Base-by-base conservation (phyloP, 2,888 invertebrate species). In the Bombylius major region DNA sequence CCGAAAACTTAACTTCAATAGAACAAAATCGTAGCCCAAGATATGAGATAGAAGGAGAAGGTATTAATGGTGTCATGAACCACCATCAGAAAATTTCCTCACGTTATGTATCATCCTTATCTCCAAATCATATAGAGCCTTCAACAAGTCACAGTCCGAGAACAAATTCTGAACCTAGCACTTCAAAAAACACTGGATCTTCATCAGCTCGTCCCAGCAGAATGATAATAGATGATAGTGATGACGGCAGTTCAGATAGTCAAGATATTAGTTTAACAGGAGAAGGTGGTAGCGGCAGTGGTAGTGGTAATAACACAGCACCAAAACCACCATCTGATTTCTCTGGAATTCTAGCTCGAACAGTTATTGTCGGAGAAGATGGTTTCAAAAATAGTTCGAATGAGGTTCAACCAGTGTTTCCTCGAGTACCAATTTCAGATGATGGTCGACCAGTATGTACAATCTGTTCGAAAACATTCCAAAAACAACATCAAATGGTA, bases 401-500 rank as follows among this genome's bases (percentile, higher is more conserved):
- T 50, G 66, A 66, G 59, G 66, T 66, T 11, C 63, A 65, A 52
- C 65, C 78, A 5, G 78, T 77, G 64, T 73, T 79, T 48, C 77
- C 78, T 7, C 76, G 79, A 6, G 71, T 78, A 61, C 78, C 84
- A 12, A 79, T 63, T 12, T 56, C 82, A 68, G 85, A 86, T 66
- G 87, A 88, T 66, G 87, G 86, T 0, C 81, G 86, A 55, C 83
- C 87, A 63, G 82, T 86, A 42, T 93, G 92, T 67, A 82, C 81
- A 56, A 86, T 95, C 67, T 97, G 97, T 75, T 85, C 87, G 63
- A 94, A 95, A 75, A 86, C 87, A 54, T 97, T 97, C 75, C 88
- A 86, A 60, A 92, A 95, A 72, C 87, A 90, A 59, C 90, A 90
- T 59, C 94, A 95, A 69, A 77, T 96, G 60, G 81, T 87, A 61